phyloP scores from a whole-genome alignment of 2,888 invertebrate species.

The Lomographa bimaculata region DNA sequence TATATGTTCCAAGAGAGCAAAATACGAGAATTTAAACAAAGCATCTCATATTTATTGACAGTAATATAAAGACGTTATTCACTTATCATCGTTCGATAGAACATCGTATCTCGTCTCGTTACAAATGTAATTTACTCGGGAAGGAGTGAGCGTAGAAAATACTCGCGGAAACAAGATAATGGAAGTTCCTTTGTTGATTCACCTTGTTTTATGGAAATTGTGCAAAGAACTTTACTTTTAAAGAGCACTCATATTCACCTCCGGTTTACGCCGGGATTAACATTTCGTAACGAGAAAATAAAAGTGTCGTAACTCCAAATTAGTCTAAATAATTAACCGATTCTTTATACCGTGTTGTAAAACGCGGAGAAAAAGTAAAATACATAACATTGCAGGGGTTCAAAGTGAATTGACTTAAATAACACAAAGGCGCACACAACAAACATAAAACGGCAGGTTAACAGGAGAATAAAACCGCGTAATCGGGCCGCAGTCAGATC shows the following conservation, averaged over 20 bases:
- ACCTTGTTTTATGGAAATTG: conserved; percentile 52
- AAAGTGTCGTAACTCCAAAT: conserved; percentile 13
- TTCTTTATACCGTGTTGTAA: conserved; percentile 1
- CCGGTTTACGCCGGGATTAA: conserved; percentile 17
- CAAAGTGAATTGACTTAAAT: conserved; percentile 25
- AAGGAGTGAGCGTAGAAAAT: conserved; percentile 48
- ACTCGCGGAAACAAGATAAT: conserved; percentile 55
- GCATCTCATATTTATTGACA: conserved; percentile 31
- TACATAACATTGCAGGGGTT: conserved; percentile 6
- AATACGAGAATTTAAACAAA: conserved; percentile 25
- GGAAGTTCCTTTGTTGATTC: conserved; percentile 48
- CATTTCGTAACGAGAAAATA: conserved; percentile 15
- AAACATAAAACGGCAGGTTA: conserved; percentile 31
- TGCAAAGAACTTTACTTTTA: conserved; percentile 38
- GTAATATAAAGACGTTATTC: conserved; percentile 34
- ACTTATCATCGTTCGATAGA: conserved; percentile 38
- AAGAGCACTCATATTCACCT: conserved; percentile 31
- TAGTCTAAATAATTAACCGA: conserved; percentile 11
- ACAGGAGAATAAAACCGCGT: conserved; percentile 22
- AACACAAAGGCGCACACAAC: conserved; percentile 22
- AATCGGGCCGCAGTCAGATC: conserved; percentile 29
- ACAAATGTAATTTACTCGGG: conserved; percentile 51
- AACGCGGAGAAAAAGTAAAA: not conserved
- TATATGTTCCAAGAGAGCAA: conserved; percentile 7
- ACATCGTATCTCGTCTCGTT: conserved; percentile 46